phyloP scores from a whole-genome alignment of 1,140 invertebrate species.

The Calosoma granatense region DNA sequence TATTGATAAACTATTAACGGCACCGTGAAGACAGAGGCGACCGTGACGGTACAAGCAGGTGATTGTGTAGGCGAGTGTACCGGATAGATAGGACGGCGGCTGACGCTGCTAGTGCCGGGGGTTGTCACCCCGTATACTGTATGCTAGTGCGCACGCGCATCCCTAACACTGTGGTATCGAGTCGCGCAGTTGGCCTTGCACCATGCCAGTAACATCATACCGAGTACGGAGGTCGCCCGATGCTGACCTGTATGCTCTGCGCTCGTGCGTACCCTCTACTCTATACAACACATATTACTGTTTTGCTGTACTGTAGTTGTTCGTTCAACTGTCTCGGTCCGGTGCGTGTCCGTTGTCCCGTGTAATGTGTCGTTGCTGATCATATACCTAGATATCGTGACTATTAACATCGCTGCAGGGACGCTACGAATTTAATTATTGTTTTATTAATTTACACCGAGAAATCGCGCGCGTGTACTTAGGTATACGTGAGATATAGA shows the following conservation, averaged over 20 bases:
- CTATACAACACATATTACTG: too few species aligned
- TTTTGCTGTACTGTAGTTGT: too few species aligned
- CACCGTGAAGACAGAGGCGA: neutral
- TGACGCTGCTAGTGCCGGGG: neutral
- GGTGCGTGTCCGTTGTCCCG: too few species aligned
- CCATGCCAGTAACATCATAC: neutral
- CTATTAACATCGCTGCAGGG: too few species aligned
- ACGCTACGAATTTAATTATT: too few species aligned
- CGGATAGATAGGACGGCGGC: neutral
- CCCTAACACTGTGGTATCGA: neutral
- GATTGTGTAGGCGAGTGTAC: neutral
- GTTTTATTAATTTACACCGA: too few species aligned
- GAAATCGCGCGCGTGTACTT: too few species aligned
- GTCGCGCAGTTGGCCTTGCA: neutral
- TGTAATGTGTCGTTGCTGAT: too few species aligned
- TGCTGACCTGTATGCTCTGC: neutral
- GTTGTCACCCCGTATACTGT: slow-evolving; percentile 1
- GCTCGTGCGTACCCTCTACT: too few species aligned
- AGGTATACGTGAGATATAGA: too few species aligned
- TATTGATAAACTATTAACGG: slow-evolving; percentile 8
- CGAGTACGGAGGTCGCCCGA: neutral
- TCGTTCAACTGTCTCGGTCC: too few species aligned
- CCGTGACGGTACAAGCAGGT: neutral
- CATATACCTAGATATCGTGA: too few species aligned
- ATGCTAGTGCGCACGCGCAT: neutral